A percentile compares a stretch with the other conserved stretches of the same genome.
Conservation (phyloP, 2,888 invertebrate genomes). For the Folsomia candida region DNA sequence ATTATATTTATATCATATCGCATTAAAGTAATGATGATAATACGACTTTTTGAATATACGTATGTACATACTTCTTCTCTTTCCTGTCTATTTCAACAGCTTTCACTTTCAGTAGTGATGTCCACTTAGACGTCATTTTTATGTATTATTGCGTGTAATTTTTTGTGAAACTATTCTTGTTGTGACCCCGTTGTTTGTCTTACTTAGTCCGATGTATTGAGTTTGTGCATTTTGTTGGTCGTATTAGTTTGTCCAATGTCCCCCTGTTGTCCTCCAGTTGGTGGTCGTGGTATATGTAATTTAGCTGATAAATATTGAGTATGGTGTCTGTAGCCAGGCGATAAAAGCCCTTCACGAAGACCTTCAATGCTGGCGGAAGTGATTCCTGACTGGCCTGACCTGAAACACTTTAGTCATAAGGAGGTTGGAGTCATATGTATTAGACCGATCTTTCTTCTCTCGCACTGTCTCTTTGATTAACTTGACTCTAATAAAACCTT, state of each 20-base stretch:
- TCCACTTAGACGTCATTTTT: too few relatives aligned
- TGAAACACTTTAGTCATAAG: slow-evolving; percentile 76
- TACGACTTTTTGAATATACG: too few relatives aligned
- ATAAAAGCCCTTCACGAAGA: slow-evolving; percentile 63
- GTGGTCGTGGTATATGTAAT: neutral
- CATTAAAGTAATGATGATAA: too few relatives aligned
- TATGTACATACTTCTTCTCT: slow-evolving; percentile 8
- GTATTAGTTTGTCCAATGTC: too few relatives aligned
- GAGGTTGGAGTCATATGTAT: slow-evolving; percentile 68
- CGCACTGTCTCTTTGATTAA: slow-evolving; percentile 14
- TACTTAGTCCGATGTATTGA: too few relatives aligned
- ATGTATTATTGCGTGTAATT: too few relatives aligned
- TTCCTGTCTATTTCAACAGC: neutral
- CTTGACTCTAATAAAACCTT: slow-evolving; percentile 47
- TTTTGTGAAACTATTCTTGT: too few relatives aligned
- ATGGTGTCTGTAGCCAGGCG: slow-evolving; percentile 53
- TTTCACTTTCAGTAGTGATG: too few relatives aligned
- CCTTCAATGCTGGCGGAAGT: slow-evolving; percentile 82
- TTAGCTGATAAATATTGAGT: slow-evolving; percentile 26
- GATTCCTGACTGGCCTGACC: slow-evolving; percentile 94
- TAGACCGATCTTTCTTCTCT: slow-evolving; percentile 47
- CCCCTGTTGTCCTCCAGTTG: too few relatives aligned
- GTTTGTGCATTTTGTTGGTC: too few relatives aligned
- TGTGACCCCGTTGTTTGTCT: too few relatives aligned
- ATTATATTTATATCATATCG: too few relatives aligned